Conservation (phyloP, 2,797 vertebrate genomes). For the Fistularia commersonii region DNA sequence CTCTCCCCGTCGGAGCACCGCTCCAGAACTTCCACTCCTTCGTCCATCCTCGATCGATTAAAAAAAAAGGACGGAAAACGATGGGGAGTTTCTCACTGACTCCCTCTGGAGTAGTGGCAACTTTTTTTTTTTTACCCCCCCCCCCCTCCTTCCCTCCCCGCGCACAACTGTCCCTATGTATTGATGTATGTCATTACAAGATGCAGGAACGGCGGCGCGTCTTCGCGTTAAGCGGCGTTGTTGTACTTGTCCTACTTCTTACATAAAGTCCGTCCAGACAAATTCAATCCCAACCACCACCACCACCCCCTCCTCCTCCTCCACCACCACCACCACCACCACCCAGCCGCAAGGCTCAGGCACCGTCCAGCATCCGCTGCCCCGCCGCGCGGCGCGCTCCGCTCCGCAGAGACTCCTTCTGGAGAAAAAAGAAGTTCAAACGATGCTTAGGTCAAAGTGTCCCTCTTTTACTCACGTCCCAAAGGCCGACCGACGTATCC, state of each 20-base stretch:
- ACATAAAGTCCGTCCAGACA: conserved; percentile 49
- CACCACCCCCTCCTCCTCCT: too few species aligned
- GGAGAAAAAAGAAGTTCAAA: conserved; percentile 2
- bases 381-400: conserved; percentile 63
- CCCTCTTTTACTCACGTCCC: background rate
- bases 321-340: too few species aligned
- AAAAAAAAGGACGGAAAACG: conserved; percentile 25
- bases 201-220: conserved; percentile 19
- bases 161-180: conserved; percentile 3
- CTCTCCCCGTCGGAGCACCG: conserved; percentile 57
- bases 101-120: conserved; percentile 18
- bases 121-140: conserved; percentile 7
- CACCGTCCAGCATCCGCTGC: conserved; percentile 67
- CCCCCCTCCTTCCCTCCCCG: background rate
- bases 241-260: conserved; percentile 48
- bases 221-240: conserved; percentile 28
- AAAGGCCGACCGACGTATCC: conserved; percentile 29
- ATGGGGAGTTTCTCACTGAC: conserved; percentile 14
- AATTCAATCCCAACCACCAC: conserved; percentile 26
- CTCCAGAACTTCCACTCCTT: conserved; percentile 58
- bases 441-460: too few species aligned
- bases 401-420: conserved; percentile 36
- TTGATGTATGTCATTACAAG: conserved; percentile 25
- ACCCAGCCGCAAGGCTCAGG: too few species aligned
- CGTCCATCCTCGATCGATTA: conserved; percentile 76